phyloP scores from a whole-genome alignment of 2,888 invertebrate genomes.

The Ennomos fuscantarius region DNA sequence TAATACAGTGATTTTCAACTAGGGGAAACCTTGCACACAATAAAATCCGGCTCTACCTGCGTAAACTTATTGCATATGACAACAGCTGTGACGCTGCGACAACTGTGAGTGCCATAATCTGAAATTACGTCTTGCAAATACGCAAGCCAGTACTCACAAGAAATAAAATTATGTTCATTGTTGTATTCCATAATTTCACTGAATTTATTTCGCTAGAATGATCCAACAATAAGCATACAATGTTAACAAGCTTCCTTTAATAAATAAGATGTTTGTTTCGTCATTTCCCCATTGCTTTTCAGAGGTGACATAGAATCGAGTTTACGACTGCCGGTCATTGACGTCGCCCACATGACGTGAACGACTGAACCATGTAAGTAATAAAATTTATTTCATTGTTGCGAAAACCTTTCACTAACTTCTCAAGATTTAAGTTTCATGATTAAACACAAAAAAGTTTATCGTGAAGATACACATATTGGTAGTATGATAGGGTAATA shows the following conservation, averaged over 20 bases:
- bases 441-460: too few relatives aligned
- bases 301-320: constrained; percentile 25
- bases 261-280: constrained; percentile 34
- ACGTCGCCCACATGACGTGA: constrained; percentile 14
- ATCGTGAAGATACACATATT: too few relatives aligned
- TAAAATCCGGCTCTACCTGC: too few relatives aligned
- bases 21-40: too few relatives aligned
- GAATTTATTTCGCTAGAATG: constrained; percentile 5
- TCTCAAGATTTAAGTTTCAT: too few relatives aligned
- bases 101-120: too few relatives aligned
- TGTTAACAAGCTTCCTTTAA: constrained; percentile 31
- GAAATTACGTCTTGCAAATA: too few relatives aligned
- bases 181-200: constrained; percentile 3
- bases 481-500: too few relatives aligned
- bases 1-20: too few relatives aligned
- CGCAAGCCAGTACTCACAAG: too few relatives aligned
- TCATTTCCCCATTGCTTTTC: constrained; percentile 34
- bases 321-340: constrained; percentile 31
- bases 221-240: constrained; percentile 22
- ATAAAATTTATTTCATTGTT: constrained; percentile 6
- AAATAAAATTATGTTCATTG: not conserved
- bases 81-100: too few relatives aligned
- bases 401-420: not conserved
- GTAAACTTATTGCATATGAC: too few relatives aligned
- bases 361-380: not conserved